Evolutionary conservation across 1,140 invertebrate species (phyloP).

Genomic region (Gryon sp.): DNA sequence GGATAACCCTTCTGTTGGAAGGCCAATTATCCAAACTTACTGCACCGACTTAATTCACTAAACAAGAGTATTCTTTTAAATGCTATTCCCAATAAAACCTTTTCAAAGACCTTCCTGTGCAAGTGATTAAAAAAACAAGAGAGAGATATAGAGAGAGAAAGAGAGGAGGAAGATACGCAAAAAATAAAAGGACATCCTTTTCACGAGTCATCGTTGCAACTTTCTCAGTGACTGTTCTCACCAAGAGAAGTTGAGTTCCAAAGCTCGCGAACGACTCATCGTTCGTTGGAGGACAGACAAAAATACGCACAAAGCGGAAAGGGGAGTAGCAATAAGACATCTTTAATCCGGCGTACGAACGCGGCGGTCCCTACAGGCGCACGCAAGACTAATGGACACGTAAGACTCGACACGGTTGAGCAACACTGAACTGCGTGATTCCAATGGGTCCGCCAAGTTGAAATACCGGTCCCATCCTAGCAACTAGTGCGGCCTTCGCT

Average conservation of each 20-base stretch:
- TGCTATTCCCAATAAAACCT: constrained; percentile 16
- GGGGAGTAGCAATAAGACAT: constrained; percentile 45
- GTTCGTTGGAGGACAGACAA: constrained; percentile 24
- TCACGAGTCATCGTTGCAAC: constrained; percentile 2
- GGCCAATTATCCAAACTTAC: constrained; percentile 37
- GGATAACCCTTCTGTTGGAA: too few relatives aligned
- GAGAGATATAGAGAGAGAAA: neutral
- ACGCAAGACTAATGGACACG: constrained; percentile 54
- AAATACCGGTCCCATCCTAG: constrained; percentile 74
- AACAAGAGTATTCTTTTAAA: constrained; percentile 22
- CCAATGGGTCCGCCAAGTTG: constrained; percentile 66
- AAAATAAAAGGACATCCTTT: neutral
- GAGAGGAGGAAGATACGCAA: neutral
- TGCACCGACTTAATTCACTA: constrained; percentile 20
- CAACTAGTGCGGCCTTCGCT: constrained; percentile 67
- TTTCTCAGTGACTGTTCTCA: constrained; percentile 28
- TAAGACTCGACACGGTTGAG: constrained; percentile 65
- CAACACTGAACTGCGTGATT: constrained; percentile 69
- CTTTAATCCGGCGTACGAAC: constrained; percentile 21
- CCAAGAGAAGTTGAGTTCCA: too few relatives aligned
- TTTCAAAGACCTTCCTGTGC: neutral
- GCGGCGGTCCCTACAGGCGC: constrained; percentile 14
- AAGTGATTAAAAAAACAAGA: constrained; percentile 7
- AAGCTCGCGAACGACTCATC: neutral
- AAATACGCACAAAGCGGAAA: constrained; percentile 37